Conservation (phyloP, 2,888 invertebrate genomes). For the Drosophila algonquin region DNA sequence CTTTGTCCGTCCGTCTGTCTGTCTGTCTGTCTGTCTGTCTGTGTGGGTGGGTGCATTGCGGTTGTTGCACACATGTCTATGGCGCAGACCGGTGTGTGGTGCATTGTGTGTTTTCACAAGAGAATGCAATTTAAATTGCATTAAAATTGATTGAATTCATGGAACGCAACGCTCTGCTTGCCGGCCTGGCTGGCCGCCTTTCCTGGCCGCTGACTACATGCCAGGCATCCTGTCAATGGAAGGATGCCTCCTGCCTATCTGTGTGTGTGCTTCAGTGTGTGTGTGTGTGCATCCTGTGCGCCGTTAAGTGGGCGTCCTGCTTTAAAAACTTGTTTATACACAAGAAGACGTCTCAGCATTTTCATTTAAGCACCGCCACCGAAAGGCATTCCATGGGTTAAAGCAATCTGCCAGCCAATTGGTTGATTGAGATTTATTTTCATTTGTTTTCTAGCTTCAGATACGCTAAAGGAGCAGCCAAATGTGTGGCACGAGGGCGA, state of each 20-base stretch:
- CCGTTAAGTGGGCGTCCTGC: conserved; percentile 63
- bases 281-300: conserved; percentile 10
- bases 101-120: conserved; percentile 75
- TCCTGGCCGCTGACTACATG: conserved; percentile 36
- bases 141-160: conserved; percentile 82
- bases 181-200: conserved; percentile 14
- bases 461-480: not conserved
- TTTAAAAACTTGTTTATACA: conserved; percentile 52
- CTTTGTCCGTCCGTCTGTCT: not conserved
- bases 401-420: not conserved
- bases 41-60: conserved; percentile 38
- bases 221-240: conserved; percentile 42
- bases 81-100: conserved; percentile 35
- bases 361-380: conserved; percentile 11
- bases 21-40: not conserved
- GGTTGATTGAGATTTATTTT: not conserved
- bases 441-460: not conserved
- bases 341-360: conserved; percentile 40
- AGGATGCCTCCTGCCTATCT: conserved; percentile 3
- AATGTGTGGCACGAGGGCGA: not conserved
- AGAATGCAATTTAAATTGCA: conserved; percentile 81
- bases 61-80: conserved; percentile 25
- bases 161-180: conserved; percentile 43
- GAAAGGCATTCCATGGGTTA: not conserved
- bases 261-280: conserved; percentile 10